Conservation (phyloP, 1,140 invertebrate genomes). For the Drosophila quadrilineata region DNA sequence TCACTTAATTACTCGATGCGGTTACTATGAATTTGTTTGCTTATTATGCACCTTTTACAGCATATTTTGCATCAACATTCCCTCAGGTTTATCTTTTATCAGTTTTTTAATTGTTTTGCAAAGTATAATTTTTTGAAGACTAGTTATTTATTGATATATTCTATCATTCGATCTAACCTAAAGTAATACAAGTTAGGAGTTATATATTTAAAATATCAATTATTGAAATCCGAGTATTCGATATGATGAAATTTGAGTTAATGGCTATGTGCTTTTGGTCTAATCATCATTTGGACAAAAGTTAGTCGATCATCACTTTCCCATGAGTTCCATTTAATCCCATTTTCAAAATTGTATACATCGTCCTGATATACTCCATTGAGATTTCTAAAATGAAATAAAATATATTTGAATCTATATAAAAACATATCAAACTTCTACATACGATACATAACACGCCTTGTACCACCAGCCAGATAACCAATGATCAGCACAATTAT, state of each 20-base stretch:
- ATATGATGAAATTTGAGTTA: no score
- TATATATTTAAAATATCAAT: no score
- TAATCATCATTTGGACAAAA: conserved; percentile 16
- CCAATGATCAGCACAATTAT: not conserved
- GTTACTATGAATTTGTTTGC: conserved; percentile 19
- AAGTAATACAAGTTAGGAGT: not conserved
- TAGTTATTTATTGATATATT: no score
- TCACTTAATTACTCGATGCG: conserved; percentile 43
- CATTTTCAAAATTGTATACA: not conserved
- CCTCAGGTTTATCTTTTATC: not conserved
- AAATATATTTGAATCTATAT: no score
- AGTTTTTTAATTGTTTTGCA: not conserved
- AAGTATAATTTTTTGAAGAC: no score
- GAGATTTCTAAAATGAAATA: not conserved
- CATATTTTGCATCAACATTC: conserved; percentile 31
- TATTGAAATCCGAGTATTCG: no score
- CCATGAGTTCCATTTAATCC: not conserved
- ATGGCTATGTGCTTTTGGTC: no score
- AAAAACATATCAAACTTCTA: no score
- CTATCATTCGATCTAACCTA: not conserved
- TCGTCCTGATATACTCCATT: conserved; percentile 6
- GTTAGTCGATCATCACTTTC: not conserved
- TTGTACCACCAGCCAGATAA: conserved; percentile 14
- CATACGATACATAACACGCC: no score
- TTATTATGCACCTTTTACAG: conserved; percentile 30